Conservation (phyloP, 2,113 vertebrate genomes). For the Camelus bactrianus region DNA sequence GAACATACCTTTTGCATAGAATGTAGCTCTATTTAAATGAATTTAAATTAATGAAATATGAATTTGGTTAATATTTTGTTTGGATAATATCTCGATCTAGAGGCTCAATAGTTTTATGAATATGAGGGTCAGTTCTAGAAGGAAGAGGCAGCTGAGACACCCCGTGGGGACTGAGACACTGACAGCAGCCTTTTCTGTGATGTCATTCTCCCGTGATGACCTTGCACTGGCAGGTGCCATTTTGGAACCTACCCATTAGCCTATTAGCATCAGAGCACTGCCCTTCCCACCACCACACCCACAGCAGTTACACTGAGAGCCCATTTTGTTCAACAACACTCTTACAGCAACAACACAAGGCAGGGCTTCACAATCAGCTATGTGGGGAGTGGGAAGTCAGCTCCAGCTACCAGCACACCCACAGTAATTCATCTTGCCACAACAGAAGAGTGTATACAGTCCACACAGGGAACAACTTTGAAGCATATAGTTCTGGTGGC, state of each 20-base stretch:
- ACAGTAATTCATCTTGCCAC: neutral
- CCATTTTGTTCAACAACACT: neutral
- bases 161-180: neutral
- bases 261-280: neutral
- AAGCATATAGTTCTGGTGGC: neutral
- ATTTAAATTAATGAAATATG: neutral
- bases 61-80: constrained; percentile 22
- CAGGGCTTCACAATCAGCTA: too few species aligned
- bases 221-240: neutral
- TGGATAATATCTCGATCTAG: constrained; percentile 21
- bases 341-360: neutral
- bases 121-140: neutral
- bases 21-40: neutral
- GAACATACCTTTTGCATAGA: neutral
- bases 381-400: neutral
- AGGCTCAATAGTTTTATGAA: neutral
- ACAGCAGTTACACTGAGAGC: neutral
- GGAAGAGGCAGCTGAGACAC: neutral
- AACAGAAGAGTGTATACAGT: neutral
- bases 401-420: neutral
- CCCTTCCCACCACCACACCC: neutral
- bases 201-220: neutral
- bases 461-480: neutral
- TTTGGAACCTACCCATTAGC: neutral
- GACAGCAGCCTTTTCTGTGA: neutral